Evolutionary conservation across 2,888 invertebrate genomes (phyloP), one percentile per base, ranked within the genome.

Genomic region (Spisula solida): DNA sequence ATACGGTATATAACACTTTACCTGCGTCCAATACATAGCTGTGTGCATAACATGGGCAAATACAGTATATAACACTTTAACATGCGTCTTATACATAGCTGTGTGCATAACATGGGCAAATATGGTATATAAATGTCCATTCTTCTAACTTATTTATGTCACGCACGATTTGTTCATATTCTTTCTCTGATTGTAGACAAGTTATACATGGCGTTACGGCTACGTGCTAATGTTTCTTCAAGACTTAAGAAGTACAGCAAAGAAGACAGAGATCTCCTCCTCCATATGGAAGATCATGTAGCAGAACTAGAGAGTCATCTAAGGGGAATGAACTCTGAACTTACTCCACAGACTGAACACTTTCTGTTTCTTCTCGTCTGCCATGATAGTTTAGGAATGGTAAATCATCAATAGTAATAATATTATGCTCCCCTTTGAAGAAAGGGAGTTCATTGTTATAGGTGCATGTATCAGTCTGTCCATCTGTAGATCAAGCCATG

Each of bases 351-450:
- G 34, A 92, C 93, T 8, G 86, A 92, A 29, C 88, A 90, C 8
- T 92, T 92, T 66, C 82, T 93, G 25, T 79, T 88, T 25, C 80
- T 92, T 70, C 87, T 93, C 88, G 56, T 79, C 0, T 93, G 93
- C 79, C 60, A 91, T 14, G 86, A 85, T 5, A 85, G 85, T 56
- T 78, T 85, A 14, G 56, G 25, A 31, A 66, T 25, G 60, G 60
- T 66, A 66, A 60, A 60, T n/a, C 8, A 25, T 51, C 51, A 51
- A 51, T 16, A 51, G 12, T 51, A 16, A 51, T 1, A 51, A n/a
- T n/a, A n/a, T n/a, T n/a, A n/a, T n/a, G n/a, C n/a, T n/a, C n/a
- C n/a, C n/a, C n/a, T n/a, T n/a, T 41, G 41, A 41, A 41, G 41
- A 41, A 41, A 41, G 2, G n/a, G 8, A 41, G 41, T 8, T 41